phyloP scores from a whole-genome alignment of 2,888 invertebrate genomes.

The Lordiphosa andalusiaca region DNA sequence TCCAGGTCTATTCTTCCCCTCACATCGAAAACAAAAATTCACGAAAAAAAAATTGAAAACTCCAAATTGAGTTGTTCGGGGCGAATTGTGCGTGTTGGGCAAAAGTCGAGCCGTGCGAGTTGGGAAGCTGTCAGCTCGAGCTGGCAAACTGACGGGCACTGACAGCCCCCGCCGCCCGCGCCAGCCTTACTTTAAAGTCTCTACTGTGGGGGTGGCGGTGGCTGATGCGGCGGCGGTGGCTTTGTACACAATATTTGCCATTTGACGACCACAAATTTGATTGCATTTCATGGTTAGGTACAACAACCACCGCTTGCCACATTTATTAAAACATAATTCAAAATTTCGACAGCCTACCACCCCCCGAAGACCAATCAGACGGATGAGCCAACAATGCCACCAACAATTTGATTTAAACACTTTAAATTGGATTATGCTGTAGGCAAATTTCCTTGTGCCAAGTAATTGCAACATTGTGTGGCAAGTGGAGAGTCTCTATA shows the following conservation, averaged over 20 bases:
- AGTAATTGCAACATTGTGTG: conserved; percentile 68
- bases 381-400: conserved; percentile 51
- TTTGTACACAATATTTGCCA: conserved; percentile 70
- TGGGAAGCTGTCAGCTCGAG: conserved; percentile 69
- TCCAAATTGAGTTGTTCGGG: conserved; percentile 75
- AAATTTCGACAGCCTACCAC: conserved; percentile 50
- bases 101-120: conserved; percentile 27
- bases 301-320: conserved; percentile 40
- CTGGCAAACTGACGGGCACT: conserved; percentile 69
- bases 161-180: conserved; percentile 43
- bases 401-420: conserved; percentile 79
- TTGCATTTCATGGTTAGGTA: conserved; percentile 79
- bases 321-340: conserved; percentile 77
- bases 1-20: background rate
- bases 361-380: conserved; percentile 24
- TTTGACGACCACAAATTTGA: conserved; percentile 80
- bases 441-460: conserved; percentile 65
- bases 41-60: conserved; percentile 53
- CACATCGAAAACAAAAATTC: conserved; percentile 37
- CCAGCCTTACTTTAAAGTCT: conserved; percentile 52
- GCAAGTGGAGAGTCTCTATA: conserved; percentile 45
- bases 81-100: conserved; percentile 18
- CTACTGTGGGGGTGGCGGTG: conserved; percentile 22
- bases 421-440: conserved; percentile 80
- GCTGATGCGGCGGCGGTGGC: conserved; percentile 4